These are phyloP conservation scores for Apamea sordens DNA, from an alignment of 2,888 invertebrate species.

Conservation along the genomic window DNA sequence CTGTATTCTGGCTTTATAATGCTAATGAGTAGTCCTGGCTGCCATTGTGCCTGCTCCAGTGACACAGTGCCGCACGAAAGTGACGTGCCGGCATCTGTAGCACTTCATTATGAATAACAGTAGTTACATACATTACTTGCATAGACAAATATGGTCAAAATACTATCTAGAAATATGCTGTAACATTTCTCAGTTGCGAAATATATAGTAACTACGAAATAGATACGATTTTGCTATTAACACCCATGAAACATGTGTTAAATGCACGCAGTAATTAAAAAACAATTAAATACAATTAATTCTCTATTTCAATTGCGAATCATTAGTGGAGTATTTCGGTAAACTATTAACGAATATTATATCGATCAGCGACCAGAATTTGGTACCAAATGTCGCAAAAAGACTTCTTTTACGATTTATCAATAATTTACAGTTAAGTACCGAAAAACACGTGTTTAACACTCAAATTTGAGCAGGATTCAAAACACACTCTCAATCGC, in stretches of 20 bases:
- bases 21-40: conserved; percentile 62
- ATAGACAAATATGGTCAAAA: neutral
- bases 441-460: conserved; percentile 4
- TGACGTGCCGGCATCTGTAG: conserved; percentile 23
- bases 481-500: conserved; percentile 63
- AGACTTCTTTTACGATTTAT: neutral
- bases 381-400: neutral
- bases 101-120: conserved; percentile 16
- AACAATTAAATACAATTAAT: neutral
- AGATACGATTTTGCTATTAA: neutral
- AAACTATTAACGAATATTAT: neutral
- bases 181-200: conserved; percentile 5
- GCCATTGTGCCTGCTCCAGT: conserved; percentile 61
- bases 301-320: neutral
- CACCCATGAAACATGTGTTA: neutral
- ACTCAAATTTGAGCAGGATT: conserved; percentile 28
- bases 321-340: neutral
- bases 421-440: neutral
- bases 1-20: conserved; percentile 51
- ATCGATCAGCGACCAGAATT: neutral
- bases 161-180: neutral
- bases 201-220: neutral
- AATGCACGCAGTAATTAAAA: conserved; percentile 15
- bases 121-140: conserved; percentile 5
- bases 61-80: conserved; percentile 58